Conservation (phyloP, 2,113 vertebrate species). For the Procapra przewalskii region DNA sequence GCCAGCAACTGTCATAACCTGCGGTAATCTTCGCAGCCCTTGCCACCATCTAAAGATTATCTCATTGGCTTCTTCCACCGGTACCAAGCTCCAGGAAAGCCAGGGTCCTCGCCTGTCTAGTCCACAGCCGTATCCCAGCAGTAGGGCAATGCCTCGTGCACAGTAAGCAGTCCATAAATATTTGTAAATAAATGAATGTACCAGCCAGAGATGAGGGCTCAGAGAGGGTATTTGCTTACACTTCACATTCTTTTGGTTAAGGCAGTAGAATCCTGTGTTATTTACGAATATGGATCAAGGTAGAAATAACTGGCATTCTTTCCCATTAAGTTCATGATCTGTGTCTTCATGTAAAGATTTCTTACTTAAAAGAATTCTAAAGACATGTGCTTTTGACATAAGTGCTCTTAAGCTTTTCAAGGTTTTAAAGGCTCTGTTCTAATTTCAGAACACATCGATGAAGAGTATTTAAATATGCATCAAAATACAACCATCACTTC, state of each 20-base stretch:
- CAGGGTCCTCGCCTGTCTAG: not conserved
- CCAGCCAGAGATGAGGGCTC: not conserved
- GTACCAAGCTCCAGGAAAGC: not conserved
- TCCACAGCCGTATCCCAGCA: fast-evolving
- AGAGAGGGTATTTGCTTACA: not conserved
- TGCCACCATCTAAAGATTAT: not conserved
- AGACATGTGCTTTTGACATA: not conserved
- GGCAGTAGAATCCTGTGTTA: not conserved
- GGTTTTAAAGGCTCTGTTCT: not conserved
- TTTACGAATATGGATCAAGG: not conserved
- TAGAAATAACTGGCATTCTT: not conserved
- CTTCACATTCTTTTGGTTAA: not conserved
- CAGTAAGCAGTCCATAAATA: not conserved
- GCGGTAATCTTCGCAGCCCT: not conserved
- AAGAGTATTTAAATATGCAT: not conserved
- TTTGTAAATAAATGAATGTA: not conserved
- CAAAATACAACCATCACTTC: not conserved
- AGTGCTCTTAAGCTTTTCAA: not conserved
- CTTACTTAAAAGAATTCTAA: not conserved
- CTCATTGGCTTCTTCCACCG: not conserved
- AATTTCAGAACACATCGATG: constrained; percentile 25
- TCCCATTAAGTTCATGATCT: not conserved
- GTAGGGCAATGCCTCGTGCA: fast-evolving
- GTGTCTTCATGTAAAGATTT: not conserved
- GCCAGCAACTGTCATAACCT: not conserved